phyloP scores from a whole-genome alignment of 2,888 invertebrate species.

The Cheilosia pagana region DNA sequence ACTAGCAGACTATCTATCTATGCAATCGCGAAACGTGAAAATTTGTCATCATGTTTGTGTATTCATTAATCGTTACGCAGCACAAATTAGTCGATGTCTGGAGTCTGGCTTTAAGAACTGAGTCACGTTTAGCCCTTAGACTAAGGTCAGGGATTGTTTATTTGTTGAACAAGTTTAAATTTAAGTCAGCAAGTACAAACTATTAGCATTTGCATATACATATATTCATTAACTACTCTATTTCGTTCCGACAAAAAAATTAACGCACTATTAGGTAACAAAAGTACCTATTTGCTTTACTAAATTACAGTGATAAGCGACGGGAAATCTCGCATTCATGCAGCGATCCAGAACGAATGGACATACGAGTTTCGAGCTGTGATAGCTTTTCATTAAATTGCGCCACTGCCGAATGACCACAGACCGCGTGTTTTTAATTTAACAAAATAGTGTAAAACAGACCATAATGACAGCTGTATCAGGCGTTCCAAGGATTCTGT shows the following conservation, averaged over 20 bases:
- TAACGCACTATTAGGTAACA: conserved; percentile 6
- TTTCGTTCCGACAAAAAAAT: conserved; percentile 1
- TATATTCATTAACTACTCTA: neutral
- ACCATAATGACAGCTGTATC: conserved; percentile 24
- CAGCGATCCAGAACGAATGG: neutral
- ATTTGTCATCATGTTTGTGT: too few relatives aligned
- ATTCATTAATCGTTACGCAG: neutral
- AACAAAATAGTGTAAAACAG: neutral
- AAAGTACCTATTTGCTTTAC: neutral
- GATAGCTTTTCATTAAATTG: too few relatives aligned
- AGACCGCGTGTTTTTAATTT: neutral
- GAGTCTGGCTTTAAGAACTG: too few relatives aligned
- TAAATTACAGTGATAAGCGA: neutral
- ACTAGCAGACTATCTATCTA: too few relatives aligned
- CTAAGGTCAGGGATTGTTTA: neutral
- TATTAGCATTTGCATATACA: neutral
- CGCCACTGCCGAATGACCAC: too few relatives aligned
- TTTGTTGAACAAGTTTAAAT: neutral
- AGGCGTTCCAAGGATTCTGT: conserved; percentile 25
- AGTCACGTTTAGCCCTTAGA: neutral
- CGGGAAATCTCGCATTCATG: neutral
- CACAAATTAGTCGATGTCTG: neutral
- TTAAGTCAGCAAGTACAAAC: neutral
- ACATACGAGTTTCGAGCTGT: neutral
- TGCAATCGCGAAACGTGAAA: too few relatives aligned